Evolutionary conservation across 2,113 vertebrate species (phyloP).

Genomic region (Bos indicus): DNA sequence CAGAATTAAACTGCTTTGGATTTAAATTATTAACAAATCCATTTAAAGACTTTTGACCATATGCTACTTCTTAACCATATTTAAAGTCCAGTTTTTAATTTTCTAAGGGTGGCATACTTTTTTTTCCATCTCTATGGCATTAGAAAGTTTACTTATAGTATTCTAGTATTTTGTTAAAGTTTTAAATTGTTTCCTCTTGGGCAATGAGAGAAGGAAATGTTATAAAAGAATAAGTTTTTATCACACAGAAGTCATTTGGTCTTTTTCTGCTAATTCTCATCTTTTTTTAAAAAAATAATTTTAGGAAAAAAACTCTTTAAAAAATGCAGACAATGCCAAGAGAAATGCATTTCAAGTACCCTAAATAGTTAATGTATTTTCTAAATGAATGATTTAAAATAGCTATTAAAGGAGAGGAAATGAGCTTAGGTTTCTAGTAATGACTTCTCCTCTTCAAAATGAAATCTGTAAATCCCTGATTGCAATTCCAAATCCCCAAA

Average conservation of each 20-base stretch:
- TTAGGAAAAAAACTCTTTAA: conserved; percentile 58
- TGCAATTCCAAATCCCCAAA: conserved; percentile 83
- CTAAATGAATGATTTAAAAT: conserved; percentile 88
- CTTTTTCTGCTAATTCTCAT: conserved; percentile 72
- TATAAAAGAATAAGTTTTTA: conserved; percentile 32
- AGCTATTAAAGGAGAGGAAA: conserved; percentile 87
- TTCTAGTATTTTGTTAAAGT: conserved; percentile 29
- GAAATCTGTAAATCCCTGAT: conserved; percentile 88
- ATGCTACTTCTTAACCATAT: conserved; percentile 29
- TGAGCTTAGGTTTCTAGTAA: conserved; percentile 88
- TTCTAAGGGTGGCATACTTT: background rate
- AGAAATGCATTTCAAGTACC: conserved; percentile 73
- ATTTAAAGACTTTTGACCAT: background rate
- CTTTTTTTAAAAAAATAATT: conserved; percentile 56
- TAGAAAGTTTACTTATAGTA: conserved; percentile 31
- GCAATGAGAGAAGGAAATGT: conserved; percentile 12
- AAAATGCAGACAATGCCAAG: conserved; percentile 71
- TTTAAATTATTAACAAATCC: conserved; percentile 20
- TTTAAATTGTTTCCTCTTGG: conserved; percentile 31
- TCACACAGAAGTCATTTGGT: conserved; percentile 47
- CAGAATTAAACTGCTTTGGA: background rate
- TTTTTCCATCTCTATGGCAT: background rate
- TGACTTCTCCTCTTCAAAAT: conserved; percentile 87
- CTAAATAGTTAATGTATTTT: conserved; percentile 86
- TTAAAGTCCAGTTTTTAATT: background rate